These are phyloP conservation scores for Axea sp. DNA, from an alignment of 2,888 invertebrate species.

Conservation along the genomic window DNA sequence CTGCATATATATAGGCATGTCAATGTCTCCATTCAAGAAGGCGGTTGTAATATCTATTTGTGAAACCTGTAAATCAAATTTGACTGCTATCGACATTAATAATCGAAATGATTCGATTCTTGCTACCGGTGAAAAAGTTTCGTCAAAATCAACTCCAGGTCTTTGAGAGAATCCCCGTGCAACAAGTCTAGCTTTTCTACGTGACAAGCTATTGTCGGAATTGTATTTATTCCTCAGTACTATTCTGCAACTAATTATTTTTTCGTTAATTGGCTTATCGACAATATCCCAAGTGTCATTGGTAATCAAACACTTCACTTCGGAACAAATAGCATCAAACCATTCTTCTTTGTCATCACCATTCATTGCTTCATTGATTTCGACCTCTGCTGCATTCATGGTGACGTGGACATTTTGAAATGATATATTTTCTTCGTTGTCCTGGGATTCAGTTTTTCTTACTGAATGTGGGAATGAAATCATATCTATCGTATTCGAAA, in stretches of 20 bases:
- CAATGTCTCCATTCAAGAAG: constrained; percentile 63
- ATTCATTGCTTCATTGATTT: constrained; percentile 4
- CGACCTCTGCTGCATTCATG: constrained; percentile 6
- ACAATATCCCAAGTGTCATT: constrained; percentile 33
- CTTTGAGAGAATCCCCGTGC: constrained; percentile 42
- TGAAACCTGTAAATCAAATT: constrained; percentile 47
- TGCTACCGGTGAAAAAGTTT: constrained; percentile 62
- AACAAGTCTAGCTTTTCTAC: constrained; percentile 47
- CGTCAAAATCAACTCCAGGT: constrained; percentile 54
- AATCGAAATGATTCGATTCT: constrained; percentile 55
- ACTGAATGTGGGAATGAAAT: no score
- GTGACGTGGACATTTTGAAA: constrained; percentile 5
- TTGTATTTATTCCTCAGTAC: constrained; percentile 36
- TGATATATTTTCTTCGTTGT: not conserved
- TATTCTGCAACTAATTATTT: constrained; percentile 34
- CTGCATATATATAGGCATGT: constrained; percentile 58
- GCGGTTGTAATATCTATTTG: constrained; percentile 65
- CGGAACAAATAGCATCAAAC: constrained; percentile 10
- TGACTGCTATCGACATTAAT: constrained; percentile 53
- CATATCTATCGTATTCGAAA: no score
- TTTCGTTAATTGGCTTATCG: constrained; percentile 1
- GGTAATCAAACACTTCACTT: constrained; percentile 6
- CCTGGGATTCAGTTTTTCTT: no score
- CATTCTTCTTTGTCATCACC: constrained; percentile 16
- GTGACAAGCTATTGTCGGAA: constrained; percentile 5